These are phyloP conservation scores for Vidua macroura DNA, from an alignment of 2,113 vertebrate species.

Conservation along the genomic window DNA sequence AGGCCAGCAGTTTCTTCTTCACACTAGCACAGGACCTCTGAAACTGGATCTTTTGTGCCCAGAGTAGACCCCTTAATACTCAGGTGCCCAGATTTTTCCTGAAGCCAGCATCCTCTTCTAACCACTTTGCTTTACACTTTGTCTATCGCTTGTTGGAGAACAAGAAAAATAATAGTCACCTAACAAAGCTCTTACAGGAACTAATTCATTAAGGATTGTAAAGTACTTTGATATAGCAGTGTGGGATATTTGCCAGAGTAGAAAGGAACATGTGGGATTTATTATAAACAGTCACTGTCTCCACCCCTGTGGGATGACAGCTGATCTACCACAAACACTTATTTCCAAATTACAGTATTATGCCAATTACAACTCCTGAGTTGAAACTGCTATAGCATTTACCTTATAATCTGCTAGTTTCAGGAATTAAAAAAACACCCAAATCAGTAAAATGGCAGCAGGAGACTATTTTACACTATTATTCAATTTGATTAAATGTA, in stretches of 20 bases:
- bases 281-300: slow-evolving; percentile 56
- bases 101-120: neutral
- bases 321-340: slow-evolving; percentile 39
- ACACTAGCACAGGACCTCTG: neutral
- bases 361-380: slow-evolving; percentile 22
- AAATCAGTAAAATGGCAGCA: neutral
- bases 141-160: neutral
- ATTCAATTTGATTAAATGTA: neutral
- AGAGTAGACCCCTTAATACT: neutral
- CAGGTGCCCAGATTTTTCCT: neutral
- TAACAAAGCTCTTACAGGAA: neutral
- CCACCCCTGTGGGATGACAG: slow-evolving; percentile 36
- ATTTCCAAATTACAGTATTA: slow-evolving; percentile 34
- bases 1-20: neutral
- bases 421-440: neutral
- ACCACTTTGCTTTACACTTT: neutral
- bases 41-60: neutral
- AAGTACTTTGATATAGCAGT: neutral
- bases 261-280: slow-evolving; percentile 33
- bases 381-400: neutral
- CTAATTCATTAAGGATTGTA: slow-evolving; percentile 22
- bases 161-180: neutral
- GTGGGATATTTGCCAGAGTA: neutral
- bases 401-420: slow-evolving; percentile 31
- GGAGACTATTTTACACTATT: neutral